Evolutionary conservation across 2,888 invertebrate genomes (phyloP), one percentile per base, ranked within the genome.

Genomic region (Lasioglossum figueresi): DNA sequence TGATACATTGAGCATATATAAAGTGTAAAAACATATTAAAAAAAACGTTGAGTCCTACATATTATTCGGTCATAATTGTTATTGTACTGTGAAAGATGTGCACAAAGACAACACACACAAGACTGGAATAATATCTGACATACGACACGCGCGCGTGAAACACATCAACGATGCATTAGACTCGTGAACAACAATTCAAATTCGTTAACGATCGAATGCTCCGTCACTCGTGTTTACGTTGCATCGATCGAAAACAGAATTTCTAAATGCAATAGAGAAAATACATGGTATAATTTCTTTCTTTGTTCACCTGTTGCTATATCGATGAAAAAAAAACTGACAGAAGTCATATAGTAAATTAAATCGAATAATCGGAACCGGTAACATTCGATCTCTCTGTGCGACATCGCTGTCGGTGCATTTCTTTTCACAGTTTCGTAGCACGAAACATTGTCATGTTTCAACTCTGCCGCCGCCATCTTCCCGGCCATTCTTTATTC

Each of bases 321-420:
- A 94, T 96, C 96, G 80, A 96, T 96, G 89, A 96, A 94, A 93
- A 96, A 96, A 79, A 96, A 96, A 86, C 96, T 95, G 90, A 96
- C 95, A 82, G 96, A 96, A 92, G 96, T 95, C 93, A 96, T 79
- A 71, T 93, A 93, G 80, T 93, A 92, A 71, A 92, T 76, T 74
- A 91, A 75, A 82, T 93, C 92, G 72, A 88, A 82, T 77, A 83
- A 82, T 82, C 87, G 82, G 85, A 92, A 93, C 81, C 78, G 89
- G 72, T 91, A 92, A 80, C 85, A 80, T 82, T 92, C 91, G 76
- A 80, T 82, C 82, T 91, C 91, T 48, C 88, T 89, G 79, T 88
- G 84, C 76, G 88, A 82, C 83, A 86, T 82, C 75, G 82, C 63
- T 75, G 85, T 68, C 70, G 86, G 80, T 80, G 75, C 84, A 82